These are phyloP conservation scores for Epistrophella euchroma DNA, from an alignment of 2,888 invertebrate species.

Conservation along the genomic window DNA sequence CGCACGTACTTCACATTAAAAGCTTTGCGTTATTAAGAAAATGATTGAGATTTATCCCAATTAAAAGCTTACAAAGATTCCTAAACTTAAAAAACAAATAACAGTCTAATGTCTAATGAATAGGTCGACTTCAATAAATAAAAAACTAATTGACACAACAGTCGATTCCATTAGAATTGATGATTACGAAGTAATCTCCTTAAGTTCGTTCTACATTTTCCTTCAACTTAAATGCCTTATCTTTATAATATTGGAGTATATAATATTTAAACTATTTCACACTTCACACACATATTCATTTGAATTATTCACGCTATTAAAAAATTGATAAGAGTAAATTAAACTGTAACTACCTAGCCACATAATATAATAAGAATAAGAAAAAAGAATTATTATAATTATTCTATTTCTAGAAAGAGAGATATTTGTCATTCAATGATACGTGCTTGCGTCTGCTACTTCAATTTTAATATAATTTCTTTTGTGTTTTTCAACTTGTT, in stretches of 20 bases:
- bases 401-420: neutral
- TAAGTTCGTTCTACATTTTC: neutral
- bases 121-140: no score
- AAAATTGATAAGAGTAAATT: conserved; percentile 5
- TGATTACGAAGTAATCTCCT: neutral
- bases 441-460: conserved; percentile 9
- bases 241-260: neutral
- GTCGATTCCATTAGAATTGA: neutral
- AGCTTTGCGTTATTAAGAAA: no score
- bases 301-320: conserved; percentile 1
- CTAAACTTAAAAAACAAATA: no score
- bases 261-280: conserved; percentile 9
- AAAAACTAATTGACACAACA: neutral
- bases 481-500: conserved; percentile 10
- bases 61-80: no score
- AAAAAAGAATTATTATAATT: neutral
- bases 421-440: conserved; percentile 5
- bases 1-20: no score
- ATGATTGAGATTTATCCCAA: no score
- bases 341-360: neutral
- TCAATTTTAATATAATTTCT: neutral
- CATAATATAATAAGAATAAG: neutral
- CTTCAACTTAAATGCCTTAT: neutral
- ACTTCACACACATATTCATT: conserved; percentile 4
- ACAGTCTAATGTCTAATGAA: no score